Conservation (phyloP, 1,140 invertebrate genomes). For the Apis dorsata region DNA sequence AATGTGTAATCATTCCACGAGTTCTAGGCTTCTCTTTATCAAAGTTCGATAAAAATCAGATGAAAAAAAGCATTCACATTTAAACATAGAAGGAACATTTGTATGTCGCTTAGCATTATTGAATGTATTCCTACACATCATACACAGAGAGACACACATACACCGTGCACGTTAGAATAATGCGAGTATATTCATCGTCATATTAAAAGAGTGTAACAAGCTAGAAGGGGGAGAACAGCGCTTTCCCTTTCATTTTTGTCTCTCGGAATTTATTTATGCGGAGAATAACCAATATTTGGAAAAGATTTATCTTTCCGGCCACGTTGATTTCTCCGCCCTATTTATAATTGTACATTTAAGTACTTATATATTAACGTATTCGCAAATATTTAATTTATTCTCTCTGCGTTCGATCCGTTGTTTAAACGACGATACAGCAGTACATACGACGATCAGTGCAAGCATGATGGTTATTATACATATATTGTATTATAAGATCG, state of each 20-base stretch:
- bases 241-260: conserved; percentile 3
- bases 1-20: conserved; percentile 49
- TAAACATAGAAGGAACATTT: conserved; percentile 34
- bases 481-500: conserved; percentile 22
- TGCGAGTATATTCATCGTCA: conserved; percentile 35
- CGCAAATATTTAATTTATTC: conserved; percentile 35
- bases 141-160: background rate
- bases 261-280: background rate
- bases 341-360: conserved; percentile 17
- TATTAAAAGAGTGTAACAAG: conserved; percentile 28
- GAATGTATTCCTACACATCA: conserved; percentile 38
- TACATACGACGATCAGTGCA: background rate
- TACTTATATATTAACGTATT: conserved; percentile 26
- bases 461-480: background rate
- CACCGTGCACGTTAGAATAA: conserved; percentile 48
- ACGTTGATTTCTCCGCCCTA: conserved; percentile 14
- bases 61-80: background rate
- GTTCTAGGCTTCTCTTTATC: background rate
- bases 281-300: background rate
- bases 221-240: background rate
- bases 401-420: conserved; percentile 6
- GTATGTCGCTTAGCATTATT: conserved; percentile 50
- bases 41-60: background rate
- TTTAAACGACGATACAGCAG: background rate
- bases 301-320: background rate